Evolutionary conservation across 1,140 invertebrate genomes (phyloP).

Genomic region (Drosophila ananassae): DNA sequence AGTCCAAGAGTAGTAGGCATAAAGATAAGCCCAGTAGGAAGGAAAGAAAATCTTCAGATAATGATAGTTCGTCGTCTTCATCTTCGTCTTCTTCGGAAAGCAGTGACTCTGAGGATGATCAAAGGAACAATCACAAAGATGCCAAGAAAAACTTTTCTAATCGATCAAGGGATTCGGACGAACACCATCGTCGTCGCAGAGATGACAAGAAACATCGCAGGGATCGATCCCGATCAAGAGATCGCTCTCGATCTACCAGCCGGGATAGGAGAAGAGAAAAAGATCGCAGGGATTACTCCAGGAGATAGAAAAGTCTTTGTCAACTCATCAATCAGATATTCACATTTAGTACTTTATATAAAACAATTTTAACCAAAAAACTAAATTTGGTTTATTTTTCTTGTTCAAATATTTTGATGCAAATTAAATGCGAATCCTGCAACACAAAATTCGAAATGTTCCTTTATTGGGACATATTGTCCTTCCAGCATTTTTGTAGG

Average conservation of each 20-base stretch:
- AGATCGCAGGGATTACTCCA: conserved; percentile 41
- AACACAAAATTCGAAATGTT: too few species aligned
- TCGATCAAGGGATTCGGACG: conserved; percentile 30
- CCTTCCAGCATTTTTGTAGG: too few species aligned
- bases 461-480: too few species aligned
- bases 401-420: too few species aligned
- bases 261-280: conserved; percentile 35
- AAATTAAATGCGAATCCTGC: too few species aligned
- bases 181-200: conserved; percentile 26
- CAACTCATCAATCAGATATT: conserved; percentile 29
- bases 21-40: conserved; percentile 19
- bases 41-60: conserved; percentile 22
- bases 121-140: conserved; percentile 4
- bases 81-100: conserved; percentile 54
- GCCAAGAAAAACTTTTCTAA: conserved; percentile 23
- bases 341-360: conserved; percentile 12
- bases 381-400: too few species aligned
- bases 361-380: background rate
- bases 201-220: conserved; percentile 32
- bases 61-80: conserved; percentile 34
- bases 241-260: conserved; percentile 36
- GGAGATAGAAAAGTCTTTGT: conserved; percentile 37
- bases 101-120: conserved; percentile 31
- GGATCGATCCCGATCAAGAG: conserved; percentile 27
- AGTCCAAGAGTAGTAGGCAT: conserved; percentile 27